Percentiles rank a stretch among this genome's conserved stretches.
Evolutionary conservation across 1,140 invertebrate species (phyloP).

Genomic region (Nixonia krombeini): DNA sequence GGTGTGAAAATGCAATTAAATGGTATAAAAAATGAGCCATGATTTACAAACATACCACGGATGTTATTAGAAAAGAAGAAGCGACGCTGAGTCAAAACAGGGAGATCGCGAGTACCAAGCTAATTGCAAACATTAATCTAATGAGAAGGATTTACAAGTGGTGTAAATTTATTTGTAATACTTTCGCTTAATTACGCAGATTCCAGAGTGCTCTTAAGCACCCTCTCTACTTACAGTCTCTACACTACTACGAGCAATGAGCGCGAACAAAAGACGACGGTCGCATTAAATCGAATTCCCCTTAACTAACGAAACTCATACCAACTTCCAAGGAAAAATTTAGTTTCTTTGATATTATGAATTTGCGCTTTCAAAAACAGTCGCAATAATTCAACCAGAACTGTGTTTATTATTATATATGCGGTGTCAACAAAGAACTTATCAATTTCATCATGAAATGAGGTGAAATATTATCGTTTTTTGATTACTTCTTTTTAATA

Average conservation of each 20-base stretch:
- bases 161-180: slow-evolving; percentile 60
- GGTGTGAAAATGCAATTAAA: slow-evolving; percentile 12
- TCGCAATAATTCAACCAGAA: too few relatives aligned
- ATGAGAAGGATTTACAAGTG: slow-evolving; percentile 60
- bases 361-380: background rate
- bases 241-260: slow-evolving; percentile 20
- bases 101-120: slow-evolving; percentile 22
- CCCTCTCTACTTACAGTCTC: slow-evolving; percentile 19
- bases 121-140: slow-evolving; percentile 63
- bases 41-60: background rate
- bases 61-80: slow-evolving; percentile 6
- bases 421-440: too few relatives aligned
- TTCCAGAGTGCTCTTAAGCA: slow-evolving; percentile 52
- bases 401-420: too few relatives aligned
- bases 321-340: background rate
- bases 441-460: too few relatives aligned
- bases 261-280: slow-evolving; percentile 35
- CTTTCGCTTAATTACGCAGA: slow-evolving; percentile 60
- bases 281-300: slow-evolving; percentile 10
- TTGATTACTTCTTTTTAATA: background rate
- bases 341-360: background rate
- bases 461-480: background rate
- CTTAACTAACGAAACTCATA: background rate
- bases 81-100: background rate
- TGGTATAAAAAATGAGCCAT: slow-evolving; percentile 1